These are phyloP conservation scores for Aplodontia rufa DNA, from an alignment of 2,113 vertebrate genomes.

Conservation along the genomic window DNA sequence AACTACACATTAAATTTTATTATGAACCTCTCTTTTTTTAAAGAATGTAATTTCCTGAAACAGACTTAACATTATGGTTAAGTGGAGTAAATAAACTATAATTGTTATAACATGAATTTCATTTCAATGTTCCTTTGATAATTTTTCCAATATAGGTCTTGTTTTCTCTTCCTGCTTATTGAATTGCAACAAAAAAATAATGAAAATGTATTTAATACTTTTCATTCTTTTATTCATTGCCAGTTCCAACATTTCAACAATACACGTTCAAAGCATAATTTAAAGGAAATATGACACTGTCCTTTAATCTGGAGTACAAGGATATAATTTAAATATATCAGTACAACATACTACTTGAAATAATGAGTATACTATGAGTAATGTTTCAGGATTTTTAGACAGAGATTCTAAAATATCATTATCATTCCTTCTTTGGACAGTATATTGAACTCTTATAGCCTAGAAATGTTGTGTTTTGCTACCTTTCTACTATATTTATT, in stretches of 20 bases:
- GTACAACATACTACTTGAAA: neutral
- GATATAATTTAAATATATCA: neutral
- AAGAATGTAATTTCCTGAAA: neutral
- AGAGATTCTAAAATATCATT: neutral
- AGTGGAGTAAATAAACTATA: neutral
- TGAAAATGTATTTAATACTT: neutral
- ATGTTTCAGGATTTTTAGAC: neutral
- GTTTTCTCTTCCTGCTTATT: neutral
- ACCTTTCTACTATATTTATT: neutral
- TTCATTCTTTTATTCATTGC: neutral
- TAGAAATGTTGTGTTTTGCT: neutral
- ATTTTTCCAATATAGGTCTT: neutral
- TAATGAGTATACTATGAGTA: neutral
- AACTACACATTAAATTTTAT: neutral
- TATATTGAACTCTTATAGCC: neutral
- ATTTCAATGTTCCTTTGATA: neutral
- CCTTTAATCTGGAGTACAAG: neutral
- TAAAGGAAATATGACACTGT: neutral
- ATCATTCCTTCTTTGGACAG: neutral
- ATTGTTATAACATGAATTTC: neutral
- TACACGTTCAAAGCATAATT: neutral
- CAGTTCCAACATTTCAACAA: neutral
- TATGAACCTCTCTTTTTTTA: neutral
- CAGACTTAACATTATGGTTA: neutral
- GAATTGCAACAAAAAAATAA: neutral